A percentile compares a stretch with the other conserved stretches of the same genome.
Conservation (phyloP, 2,797 vertebrate genomes). For the Botia almorhae region DNA sequence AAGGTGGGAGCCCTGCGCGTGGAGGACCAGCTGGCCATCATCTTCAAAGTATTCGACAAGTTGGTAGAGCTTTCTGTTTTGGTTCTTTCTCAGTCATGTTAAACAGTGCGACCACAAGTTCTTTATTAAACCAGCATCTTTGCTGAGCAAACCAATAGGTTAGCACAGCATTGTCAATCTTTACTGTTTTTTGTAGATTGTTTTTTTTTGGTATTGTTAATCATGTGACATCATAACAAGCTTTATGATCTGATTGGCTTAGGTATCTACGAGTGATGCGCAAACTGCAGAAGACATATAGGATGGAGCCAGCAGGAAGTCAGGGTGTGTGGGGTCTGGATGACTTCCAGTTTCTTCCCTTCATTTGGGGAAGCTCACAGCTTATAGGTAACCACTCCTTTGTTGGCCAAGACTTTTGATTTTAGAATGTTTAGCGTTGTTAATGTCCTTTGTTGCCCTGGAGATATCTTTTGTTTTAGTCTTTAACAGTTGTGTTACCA, state of each 20-base stretch:
- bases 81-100: background rate
- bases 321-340: constrained; percentile 98
- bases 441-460: background rate
- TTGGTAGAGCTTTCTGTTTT: constrained; percentile 62
- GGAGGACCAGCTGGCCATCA: constrained; percentile 92
- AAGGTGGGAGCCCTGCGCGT: constrained; percentile 89
- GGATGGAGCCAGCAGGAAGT: constrained; percentile 98
- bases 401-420: background rate
- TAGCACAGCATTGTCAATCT: background rate
- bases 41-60: constrained; percentile 91
- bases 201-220: too few relatives aligned
- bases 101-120: background rate
- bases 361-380: constrained; percentile 97
- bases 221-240: background rate
- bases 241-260: constrained; percentile 20
- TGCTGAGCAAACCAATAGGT: background rate
- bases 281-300: constrained; percentile 93
- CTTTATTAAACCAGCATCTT: background rate
- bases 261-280: constrained; percentile 94
- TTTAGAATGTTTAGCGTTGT: background rate
- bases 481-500: background rate
- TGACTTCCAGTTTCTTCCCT: constrained; percentile 97
- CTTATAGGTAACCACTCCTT: constrained; percentile 83
- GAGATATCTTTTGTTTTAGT: background rate
- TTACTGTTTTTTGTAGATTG: too few relatives aligned